Evolutionary conservation across 2,888 invertebrate species (phyloP).

Genomic region (Cosmorhoe ocellata): DNA sequence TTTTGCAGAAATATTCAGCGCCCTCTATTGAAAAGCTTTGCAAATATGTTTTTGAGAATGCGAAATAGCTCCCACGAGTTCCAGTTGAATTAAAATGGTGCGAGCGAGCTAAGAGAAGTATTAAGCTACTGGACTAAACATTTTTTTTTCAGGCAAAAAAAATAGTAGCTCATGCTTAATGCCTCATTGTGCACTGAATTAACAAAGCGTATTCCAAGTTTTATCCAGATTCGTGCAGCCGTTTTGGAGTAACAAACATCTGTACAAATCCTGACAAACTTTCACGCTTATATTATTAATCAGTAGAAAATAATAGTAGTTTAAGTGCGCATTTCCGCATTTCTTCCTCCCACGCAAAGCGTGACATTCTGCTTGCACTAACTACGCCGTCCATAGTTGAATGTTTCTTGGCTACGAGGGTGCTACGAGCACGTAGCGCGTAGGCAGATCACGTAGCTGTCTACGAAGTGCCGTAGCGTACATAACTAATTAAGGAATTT

Average conservation of each 20-base stretch:
- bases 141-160: neutral
- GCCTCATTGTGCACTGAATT: too few species aligned
- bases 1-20: slow-evolving; percentile 14
- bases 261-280: too few species aligned
- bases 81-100: slow-evolving; percentile 28
- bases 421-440: slow-evolving; percentile 40
- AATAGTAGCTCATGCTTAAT: too few species aligned
- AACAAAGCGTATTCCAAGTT: too few species aligned
- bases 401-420: slow-evolving; percentile 1
- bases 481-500: neutral
- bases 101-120: slow-evolving; percentile 6
- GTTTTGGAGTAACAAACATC: too few species aligned
- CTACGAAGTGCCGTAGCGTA: slow-evolving; percentile 43
- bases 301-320: too few species aligned
- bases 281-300: too few species aligned
- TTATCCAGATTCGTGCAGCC: too few species aligned
- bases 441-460: slow-evolving; percentile 57
- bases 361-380: neutral
- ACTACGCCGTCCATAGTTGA: slow-evolving; percentile 1
- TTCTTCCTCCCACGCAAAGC: too few species aligned
- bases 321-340: too few species aligned
- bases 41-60: slow-evolving; percentile 17
- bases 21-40: slow-evolving; percentile 7
- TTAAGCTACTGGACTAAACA: slow-evolving; percentile 1
- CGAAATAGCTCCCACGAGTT: slow-evolving; percentile 25